Evolutionary conservation across 2,888 invertebrate genomes (phyloP), one percentile per base, ranked within the genome.

Genomic region (Syrista parreyssii): DNA sequence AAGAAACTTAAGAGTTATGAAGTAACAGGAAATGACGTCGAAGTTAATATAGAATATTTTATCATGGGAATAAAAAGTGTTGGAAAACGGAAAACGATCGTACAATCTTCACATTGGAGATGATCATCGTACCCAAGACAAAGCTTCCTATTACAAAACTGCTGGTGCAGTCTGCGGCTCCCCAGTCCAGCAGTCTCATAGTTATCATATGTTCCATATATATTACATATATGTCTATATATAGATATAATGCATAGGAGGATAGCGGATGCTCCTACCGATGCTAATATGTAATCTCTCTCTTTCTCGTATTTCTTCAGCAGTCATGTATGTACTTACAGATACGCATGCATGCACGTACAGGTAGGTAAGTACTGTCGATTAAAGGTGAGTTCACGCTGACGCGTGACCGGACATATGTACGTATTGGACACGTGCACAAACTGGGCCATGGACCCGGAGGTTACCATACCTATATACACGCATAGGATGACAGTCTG

Each of bases 401-500:
- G 74, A 68, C 33, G 15, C 33, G 23, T 69, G 35, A 68, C n/a
- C 76, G 34, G 35, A 23, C 35, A 11, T 30, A n/a, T 35, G 30
- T 35, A n/a, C 74, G 33, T 30, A 36, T 30, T 78, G 68, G 78
- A 76, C 79, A 77, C 79, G 80, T 82, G 79, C 77, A 31, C 69
- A 77, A 82, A 83, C 80, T 82, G 82, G 83, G 82, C 80, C 82
- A 82, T 79, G 80, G 82, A 83, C 81, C 83, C 83, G 82, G 82
- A 82, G 78, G 76, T 76, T 55, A 55, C 23, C 23, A 55, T 55
- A 23, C 9, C 23, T 55, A 55, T 23, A 55, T 55, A 55, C 23
- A 55, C 9, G 55, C 55, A 55, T 0, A 55, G 23, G 55, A 55
- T 23, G 55, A 23, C 9, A 9, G 55, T 55, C 9, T 55, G 55